Evolutionary conservation across 2,888 invertebrate genomes (phyloP), one percentile per base, ranked within the genome.

Genomic region (Pachydiplax longipennis): DNA sequence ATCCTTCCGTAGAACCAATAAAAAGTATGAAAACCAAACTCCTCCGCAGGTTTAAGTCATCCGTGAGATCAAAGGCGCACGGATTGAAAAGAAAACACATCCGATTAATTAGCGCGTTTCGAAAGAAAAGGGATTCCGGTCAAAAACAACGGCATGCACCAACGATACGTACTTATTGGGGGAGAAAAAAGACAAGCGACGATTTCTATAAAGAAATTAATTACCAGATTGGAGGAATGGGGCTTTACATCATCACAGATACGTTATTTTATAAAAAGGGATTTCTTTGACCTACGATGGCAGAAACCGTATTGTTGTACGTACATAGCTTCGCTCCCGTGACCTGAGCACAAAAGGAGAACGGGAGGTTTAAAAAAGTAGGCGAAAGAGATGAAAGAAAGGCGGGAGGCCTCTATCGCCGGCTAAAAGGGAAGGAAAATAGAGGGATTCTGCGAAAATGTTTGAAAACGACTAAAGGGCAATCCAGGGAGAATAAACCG

Each of bases 391-490:
- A 15, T 37, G 22, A n/a, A 37, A 22, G 73, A 53, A 5, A 25
- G 65, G 65, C n/a, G 18, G 25, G n/a, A 22, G 12, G 31, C 73
- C 61, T n/a, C 61, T 61, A 22, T 31, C 73, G 2, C 73, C 73
- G 25, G 13, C 0, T 4, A 25, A 25, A 73, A 25, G 13, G 25
- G 31, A 73, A 31, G 13, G 25, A 73, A 31, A n/a, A 31, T 31
- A 8, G 73, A 25, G 18, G 31, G 31, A 73, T 25, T 25, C 73
- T 12, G 25, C n/a, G 73, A 73, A 73, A 73, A 73, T 73, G 73
- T 58, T 87, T 87, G 35, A 58, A 87, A 87, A 87, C 87, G 87
- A 35, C 87, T 61, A 87, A 87, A 87, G 61, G 58, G 87, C 53
- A 53, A 61, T 87, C 87, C 53, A 37, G 58, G 2, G 61, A 87